Evolutionary conservation across 2,888 invertebrate species (phyloP), one percentile per base, ranked within the genome.

Genomic region (Ennomos erosarius): DNA sequence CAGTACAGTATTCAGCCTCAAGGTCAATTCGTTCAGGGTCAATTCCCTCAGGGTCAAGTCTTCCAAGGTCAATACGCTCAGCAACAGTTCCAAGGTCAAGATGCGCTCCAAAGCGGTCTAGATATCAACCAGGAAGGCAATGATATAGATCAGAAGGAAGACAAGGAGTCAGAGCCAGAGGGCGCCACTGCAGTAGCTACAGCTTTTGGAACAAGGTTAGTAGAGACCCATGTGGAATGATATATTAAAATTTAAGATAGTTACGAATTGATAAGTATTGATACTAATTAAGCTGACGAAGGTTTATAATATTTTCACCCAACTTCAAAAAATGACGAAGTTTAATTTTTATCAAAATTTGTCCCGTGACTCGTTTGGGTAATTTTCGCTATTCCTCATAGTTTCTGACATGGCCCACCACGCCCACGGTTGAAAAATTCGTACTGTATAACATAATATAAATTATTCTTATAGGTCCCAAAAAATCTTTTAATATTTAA

Each of bases 171-270:
- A 0, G 76, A 73, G 40, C n/a, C 70, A 73, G 45, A 84, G 71
- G 33, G 59, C 1, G 88, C 83, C 0, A 86, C 85, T 4, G 89
- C 92, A 1, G 87, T 90, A 0, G 90, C 92, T 1, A 90, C 90
- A 37, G 89, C 89, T 59, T 91, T 90, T 70, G 92, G 90, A 9
- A 59, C 88, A 72, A 90, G 91, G 91, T 90, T 58, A 80, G 84
- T 79, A 33, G 67, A 61, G 9, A 65, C 67, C 64, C 74, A 55
- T 60, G 54, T 62, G 68, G 71, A 49, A 39, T 49, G 11, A 34
- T 35, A 67, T 68, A 55, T 36, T 38, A 13, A 33, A n/a, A n/a
- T n/a, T 60, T 46, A 10, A 12, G 45, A 11, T 46, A 50, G 40
- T 10, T 11, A n/a, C 39, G 38, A n/a, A n/a, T n/a, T n/a, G n/a